Evolutionary conservation across 2,888 invertebrate species (phyloP), one percentile per base, ranked within the genome.

Genomic region (Phania funesta): DNA sequence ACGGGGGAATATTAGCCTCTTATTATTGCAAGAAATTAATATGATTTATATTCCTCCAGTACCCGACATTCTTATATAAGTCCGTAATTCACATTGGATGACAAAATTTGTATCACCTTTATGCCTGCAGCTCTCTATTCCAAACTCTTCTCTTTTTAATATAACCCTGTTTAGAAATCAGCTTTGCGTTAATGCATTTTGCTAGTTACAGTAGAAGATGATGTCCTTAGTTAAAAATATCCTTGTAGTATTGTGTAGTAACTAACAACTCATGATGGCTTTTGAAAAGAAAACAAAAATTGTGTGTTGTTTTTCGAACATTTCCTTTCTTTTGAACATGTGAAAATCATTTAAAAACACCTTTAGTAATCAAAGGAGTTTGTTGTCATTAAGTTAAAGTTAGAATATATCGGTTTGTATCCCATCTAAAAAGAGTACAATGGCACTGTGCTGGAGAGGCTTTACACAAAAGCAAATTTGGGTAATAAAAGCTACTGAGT

Each of bases 321-420:
- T 32, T 62, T 6, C 22, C 41, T 62, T 62, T 58, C 38, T 58
- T 48, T 48, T 13, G 18, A 6, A 0, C 26, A 18, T 32, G 13
- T 71, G n/a, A 1, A 35, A 38, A 48, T 71, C 50, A 29, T 3
- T 52, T 73, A 44, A 41, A 29, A 73, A 62, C 32, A 62, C 62
- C 41, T 32, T 64, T 41, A 16, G 16, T 56, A 46, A 38, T 13
- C n/a, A 60, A 60, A 60, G 26, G 13, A 50, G 29, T 70, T 35
- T 50, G 22, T 48, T 18, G 1, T 22, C 38, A 32, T 48, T 13
- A 29, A 16, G 11, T 62, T 26, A 22, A 26, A 29, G 24, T 70
- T n/a, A n/a, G n/a, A 44, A 56, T 24, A 22, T 35, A 7, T 48
- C 18, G 48, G 18, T 38, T 20, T 60, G 32, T 38, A 3, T n/a